Conservation (phyloP, 2,113 vertebrate genomes). For the Hipposideros armiger region DNA sequence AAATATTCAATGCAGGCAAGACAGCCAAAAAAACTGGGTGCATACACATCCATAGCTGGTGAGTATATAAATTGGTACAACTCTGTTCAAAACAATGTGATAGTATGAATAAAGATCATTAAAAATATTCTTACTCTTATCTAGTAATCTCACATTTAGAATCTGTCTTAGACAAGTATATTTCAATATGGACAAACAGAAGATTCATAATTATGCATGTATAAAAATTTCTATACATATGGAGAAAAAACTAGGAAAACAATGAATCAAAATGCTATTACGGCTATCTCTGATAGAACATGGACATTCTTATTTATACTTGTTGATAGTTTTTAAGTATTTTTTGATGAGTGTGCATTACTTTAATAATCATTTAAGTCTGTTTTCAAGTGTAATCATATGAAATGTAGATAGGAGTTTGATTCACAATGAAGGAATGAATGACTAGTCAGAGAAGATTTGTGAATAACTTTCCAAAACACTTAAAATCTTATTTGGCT, state of each 20-base stretch:
- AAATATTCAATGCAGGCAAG: not conserved
- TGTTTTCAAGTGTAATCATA: conserved; percentile 26
- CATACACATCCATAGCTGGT: not conserved
- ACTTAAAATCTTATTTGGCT: conserved; percentile 39
- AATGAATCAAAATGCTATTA: not conserved
- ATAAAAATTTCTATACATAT: not conserved
- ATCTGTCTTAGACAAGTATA: not conserved
- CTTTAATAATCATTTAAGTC: conserved; percentile 47
- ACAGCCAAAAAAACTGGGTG: not conserved
- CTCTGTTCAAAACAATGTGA: not conserved
- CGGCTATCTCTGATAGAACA: not conserved
- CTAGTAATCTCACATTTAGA: not conserved
- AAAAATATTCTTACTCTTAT: not conserved
- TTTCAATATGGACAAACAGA: not conserved
- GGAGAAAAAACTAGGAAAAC: not conserved
- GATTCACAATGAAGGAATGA: conserved; percentile 13
- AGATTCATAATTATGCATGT: not conserved
- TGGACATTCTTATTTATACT: not conserved
- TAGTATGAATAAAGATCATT: not conserved
- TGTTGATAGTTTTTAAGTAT: not conserved
- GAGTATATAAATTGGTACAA: not conserved
- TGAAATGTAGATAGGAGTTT: not conserved
- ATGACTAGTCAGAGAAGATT: conserved; percentile 13
- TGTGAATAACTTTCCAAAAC: conserved; percentile 32
- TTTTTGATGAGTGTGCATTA: conserved; percentile 6